Evolutionary conservation across 37 sponge, comb jelly and placozoan species (phyloP).

Genomic region (Halisarca cf. caerulea): DNA sequence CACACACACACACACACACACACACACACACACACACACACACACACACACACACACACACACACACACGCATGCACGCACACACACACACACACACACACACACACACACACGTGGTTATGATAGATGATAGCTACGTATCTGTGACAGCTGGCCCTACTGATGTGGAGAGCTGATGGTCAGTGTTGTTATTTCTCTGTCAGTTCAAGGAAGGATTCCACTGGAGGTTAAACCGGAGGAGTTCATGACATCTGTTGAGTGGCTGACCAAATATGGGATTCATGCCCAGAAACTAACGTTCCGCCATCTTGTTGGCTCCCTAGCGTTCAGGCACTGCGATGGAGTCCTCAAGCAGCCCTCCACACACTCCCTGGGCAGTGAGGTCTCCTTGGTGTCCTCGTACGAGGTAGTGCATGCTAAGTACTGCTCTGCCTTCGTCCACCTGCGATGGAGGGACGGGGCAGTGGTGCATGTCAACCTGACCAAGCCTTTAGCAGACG

Average conservation of each 20-base stretch:
- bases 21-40: no score
- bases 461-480: constrained; percentile 62
- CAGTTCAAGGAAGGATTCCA: background rate
- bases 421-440: constrained; percentile 83
- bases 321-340: constrained; percentile 89
- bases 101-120: no score
- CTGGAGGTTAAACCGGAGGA: constrained; percentile 34
- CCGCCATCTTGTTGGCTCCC: constrained; percentile 50
- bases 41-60: no score
- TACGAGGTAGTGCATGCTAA: constrained; percentile 59
- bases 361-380: background rate
- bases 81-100: no score
- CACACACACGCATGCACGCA: no score
- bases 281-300: constrained; percentile 49
- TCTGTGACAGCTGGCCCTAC: no score
- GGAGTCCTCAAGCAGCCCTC: constrained; percentile 32
- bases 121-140: no score
- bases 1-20: no score
- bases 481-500: background rate
- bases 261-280: constrained; percentile 77
- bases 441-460: constrained; percentile 66
- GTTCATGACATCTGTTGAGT: constrained; percentile 65
- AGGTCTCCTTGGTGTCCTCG: background rate
- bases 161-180: no score
- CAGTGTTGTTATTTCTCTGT: no score